Evolutionary conservation across 2,113 vertebrate species (phyloP).

Genomic region (Acanthisitta chloris): DNA sequence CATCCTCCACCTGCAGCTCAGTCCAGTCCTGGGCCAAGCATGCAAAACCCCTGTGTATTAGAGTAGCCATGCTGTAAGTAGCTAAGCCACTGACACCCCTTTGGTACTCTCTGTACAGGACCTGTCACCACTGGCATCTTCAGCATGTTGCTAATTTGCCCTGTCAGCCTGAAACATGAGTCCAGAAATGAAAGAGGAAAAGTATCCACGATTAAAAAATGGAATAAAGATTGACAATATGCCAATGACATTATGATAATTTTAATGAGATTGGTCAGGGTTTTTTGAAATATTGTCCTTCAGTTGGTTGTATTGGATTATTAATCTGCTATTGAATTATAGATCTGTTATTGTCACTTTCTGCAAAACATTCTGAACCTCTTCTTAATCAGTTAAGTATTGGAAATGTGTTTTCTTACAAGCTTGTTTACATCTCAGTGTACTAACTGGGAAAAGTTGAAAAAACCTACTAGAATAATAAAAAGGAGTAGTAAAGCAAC

Average conservation of each 20-base stretch:
- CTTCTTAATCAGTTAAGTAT: neutral
- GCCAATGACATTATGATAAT: neutral
- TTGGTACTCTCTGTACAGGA: neutral
- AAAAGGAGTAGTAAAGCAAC: neutral
- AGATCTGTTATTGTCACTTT: neutral
- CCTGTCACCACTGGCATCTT: neutral
- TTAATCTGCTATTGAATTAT: neutral
- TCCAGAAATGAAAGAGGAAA: neutral
- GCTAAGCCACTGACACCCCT: neutral
- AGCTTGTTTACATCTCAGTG: neutral
- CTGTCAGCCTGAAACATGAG: neutral
- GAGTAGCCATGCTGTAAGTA: too few species aligned
- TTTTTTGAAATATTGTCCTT: neutral
- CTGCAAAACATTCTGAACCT: neutral
- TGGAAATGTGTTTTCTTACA: neutral
- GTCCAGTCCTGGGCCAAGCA: neutral
- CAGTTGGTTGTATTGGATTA: neutral
- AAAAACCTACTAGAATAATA: neutral
- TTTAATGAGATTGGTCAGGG: neutral
- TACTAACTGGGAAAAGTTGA: neutral
- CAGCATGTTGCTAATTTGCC: neutral
- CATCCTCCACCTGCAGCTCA: neutral
- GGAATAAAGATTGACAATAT: neutral
- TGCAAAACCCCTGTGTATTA: neutral
- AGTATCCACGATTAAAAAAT: neutral